phyloP scores from a whole-genome alignment of 2,888 invertebrate species.

The Dolichopus griseipennis region DNA sequence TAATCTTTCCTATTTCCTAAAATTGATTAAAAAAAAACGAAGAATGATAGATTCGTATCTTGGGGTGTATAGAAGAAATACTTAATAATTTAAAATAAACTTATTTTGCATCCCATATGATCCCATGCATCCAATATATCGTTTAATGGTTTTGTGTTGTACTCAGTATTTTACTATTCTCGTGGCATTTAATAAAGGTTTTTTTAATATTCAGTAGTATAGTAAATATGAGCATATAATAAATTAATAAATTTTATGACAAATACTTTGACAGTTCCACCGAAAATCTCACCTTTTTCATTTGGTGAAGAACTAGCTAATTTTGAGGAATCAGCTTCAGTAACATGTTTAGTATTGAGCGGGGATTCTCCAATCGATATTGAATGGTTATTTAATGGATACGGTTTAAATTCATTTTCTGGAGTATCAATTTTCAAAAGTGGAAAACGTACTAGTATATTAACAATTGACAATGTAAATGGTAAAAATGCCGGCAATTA shows the following conservation, averaged over 20 bases:
- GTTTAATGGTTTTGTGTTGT: too few relatives aligned
- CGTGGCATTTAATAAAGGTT: background rate
- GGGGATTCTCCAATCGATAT: conserved; percentile 55
- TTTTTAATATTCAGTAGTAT: too few relatives aligned
- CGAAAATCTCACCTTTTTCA: conserved; percentile 64
- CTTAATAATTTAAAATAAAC: too few relatives aligned
- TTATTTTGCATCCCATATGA: too few relatives aligned
- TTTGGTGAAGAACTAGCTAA: conserved; percentile 66
- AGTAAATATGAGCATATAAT: background rate
- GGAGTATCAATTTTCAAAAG: conserved; percentile 38
- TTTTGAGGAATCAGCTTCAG: conserved; percentile 52
- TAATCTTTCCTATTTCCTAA: too few relatives aligned
- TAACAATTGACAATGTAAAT: conserved; percentile 60
- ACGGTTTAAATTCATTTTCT: conserved; percentile 39
- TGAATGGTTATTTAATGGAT: conserved; percentile 51
- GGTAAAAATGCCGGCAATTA: conserved; percentile 67
- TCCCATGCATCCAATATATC: too few relatives aligned
- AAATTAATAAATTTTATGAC: background rate
- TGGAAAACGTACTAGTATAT: conserved; percentile 47
- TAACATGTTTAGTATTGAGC: conserved; percentile 46
- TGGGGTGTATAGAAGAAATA: too few relatives aligned
- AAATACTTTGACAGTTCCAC: conserved; percentile 50
- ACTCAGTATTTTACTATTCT: background rate
- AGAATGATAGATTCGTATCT: too few relatives aligned
- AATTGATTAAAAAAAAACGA: too few relatives aligned